These are phyloP conservation scores for Temnothorax nylanderi DNA, from an alignment of 1,140 invertebrate genomes.

Conservation along the genomic window DNA sequence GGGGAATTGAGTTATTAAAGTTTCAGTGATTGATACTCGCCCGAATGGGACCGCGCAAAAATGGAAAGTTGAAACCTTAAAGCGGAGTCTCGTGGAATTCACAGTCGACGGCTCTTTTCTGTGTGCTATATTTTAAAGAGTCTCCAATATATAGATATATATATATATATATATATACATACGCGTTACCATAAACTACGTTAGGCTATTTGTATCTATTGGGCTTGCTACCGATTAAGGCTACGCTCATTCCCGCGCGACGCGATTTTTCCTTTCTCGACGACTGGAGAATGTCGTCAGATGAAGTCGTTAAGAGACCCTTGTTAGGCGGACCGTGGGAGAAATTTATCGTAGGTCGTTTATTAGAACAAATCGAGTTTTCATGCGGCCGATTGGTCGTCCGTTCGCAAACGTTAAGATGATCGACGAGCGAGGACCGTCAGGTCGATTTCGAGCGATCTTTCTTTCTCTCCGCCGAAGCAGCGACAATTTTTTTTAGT, in stretches of 20 bases:
- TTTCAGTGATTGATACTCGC: conserved; percentile 51
- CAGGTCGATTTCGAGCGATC: conserved; percentile 21
- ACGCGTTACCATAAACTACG: not conserved
- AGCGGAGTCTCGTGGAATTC: conserved; percentile 16
- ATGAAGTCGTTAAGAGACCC: conserved; percentile 53
- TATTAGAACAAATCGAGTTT: conserved; percentile 61
- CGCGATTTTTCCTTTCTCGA: conserved; percentile 32
- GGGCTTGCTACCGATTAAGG: conserved; percentile 22
- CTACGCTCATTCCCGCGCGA: conserved; percentile 6
- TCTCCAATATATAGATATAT: not conserved
- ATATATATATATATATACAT: too few species aligned
- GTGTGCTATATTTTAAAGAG: not conserved
- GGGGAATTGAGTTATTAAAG: conserved; percentile 58
- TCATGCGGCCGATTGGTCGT: conserved; percentile 44
- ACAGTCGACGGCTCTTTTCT: not conserved
- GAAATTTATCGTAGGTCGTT: conserved; percentile 57
- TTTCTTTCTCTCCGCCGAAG: not conserved
- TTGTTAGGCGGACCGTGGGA: conserved; percentile 40
- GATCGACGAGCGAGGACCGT: conserved; percentile 41
- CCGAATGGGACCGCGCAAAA: conserved; percentile 25
- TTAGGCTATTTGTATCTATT: conserved; percentile 27
- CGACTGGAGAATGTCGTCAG: conserved; percentile 33
- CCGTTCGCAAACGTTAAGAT: conserved; percentile 52
- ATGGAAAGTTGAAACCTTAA: conserved; percentile 41
- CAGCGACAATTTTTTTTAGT: conserved; percentile 21